Base-by-base conservation (phyloP, 64 coral and sea anemone species). In the Montipora sp. region DNA sequence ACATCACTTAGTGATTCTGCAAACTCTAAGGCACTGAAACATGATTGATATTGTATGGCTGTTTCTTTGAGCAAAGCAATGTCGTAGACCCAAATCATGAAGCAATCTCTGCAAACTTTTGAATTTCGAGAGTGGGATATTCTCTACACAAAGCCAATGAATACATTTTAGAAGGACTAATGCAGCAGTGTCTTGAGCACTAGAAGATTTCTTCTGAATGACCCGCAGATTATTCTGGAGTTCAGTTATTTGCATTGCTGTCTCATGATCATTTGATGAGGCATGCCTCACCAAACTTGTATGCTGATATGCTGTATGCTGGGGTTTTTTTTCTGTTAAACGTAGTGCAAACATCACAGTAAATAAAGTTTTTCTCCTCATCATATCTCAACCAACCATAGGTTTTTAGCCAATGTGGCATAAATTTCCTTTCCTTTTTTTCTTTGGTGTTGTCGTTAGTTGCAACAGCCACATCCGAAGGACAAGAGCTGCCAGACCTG, bases 61-160 rank as follows among this genome's bases (percentile, higher is more conserved):
- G 74, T 77, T 79, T 90, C 61, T 46, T 90, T 90, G 59, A 90
- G 77, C 63, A 90, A 79, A 21, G 75, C 78, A 70, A 81, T 81
- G 78, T 90, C 89, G 76, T 50, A 73, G 44, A 49, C 78, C 78
- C 89, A 90, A 63, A 81, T 69, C 89, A 36, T 80, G 89, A 75
- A 90, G 74, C 76, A 90, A 73, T 59, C 75, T 73, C 9, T 53
- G 22, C 20, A 79, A 49, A 12, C 78, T 61, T 90, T 90, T 19
- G 16, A 72, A 90, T 61, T 90, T 90, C n/a, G 27, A 72, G 12
- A 90, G 75, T 21, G 89, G 89, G 50, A 90, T 79, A 68, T 75
- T 77, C 78, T 90, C 89, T 55, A 81, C 77, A 77, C 77, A 80
- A 51, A 90, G 78, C 75, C 58, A 81, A 49, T 75, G 78, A 82